phyloP scores from a whole-genome alignment of 2,113 vertebrate species.

The Limnothrissa miodon region DNA sequence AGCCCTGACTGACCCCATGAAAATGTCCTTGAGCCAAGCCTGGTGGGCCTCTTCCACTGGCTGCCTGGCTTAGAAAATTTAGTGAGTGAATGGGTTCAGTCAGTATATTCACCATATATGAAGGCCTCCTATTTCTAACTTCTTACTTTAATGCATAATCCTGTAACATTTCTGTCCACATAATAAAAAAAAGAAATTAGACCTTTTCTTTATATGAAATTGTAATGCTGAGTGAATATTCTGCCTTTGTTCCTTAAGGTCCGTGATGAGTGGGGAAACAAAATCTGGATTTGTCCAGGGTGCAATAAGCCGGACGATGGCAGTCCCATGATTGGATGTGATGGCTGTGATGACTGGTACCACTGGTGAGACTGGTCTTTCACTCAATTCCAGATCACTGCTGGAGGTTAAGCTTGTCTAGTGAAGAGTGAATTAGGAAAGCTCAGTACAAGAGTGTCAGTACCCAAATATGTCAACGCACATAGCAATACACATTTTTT shows the following conservation, averaged over 20 bases:
- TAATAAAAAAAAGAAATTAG: too few relatives aligned
- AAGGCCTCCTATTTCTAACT: too few relatives aligned
- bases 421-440: neutral
- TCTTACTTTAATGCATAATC: too few relatives aligned
- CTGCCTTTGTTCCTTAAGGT: conserved; percentile 69
- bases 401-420: neutral
- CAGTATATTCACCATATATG: too few relatives aligned
- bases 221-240: neutral
- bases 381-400: neutral
- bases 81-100: too few relatives aligned
- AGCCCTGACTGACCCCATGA: too few relatives aligned
- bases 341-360: conserved; percentile 97
- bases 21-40: too few relatives aligned
- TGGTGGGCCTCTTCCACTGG: too few relatives aligned
- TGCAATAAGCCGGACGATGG: conserved; percentile 97
- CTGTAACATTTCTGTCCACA: too few relatives aligned
- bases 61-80: too few relatives aligned
- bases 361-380: conserved; percentile 90
- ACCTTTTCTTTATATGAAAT: neutral
- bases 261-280: conserved; percentile 93
- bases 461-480: neutral
- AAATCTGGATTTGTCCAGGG: conserved; percentile 98
- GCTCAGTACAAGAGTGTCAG: neutral
- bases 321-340: conserved; percentile 98
- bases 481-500: too few relatives aligned